Conservation (phyloP, 2,113 vertebrate genomes). For the Athene noctua region DNA sequence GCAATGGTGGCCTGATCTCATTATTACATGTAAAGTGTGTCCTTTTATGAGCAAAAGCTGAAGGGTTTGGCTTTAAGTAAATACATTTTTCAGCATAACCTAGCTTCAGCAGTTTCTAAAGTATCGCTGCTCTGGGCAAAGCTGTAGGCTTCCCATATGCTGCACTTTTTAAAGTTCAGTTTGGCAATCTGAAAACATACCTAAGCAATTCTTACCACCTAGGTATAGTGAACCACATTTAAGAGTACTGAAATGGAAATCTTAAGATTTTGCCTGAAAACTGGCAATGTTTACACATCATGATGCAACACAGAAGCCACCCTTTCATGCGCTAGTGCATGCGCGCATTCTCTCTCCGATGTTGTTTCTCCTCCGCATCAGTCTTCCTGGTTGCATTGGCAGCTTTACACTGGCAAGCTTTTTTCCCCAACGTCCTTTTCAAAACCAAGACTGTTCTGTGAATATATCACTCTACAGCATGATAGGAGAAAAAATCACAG, state of each 20-base stretch:
- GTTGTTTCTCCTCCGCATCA: not conserved
- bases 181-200: not conserved
- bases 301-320: not conserved
- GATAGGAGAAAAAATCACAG: not conserved
- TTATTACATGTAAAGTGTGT: not conserved
- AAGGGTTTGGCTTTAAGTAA: conserved; percentile 2
- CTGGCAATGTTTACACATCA: not conserved
- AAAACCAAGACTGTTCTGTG: not conserved
- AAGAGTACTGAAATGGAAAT: not conserved
- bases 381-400: not conserved
- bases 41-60: not conserved
- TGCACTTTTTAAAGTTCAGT: not conserved
- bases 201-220: not conserved
- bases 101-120: not conserved
- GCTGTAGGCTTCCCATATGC: not conserved
- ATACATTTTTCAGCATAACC: not conserved
- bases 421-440: not conserved
- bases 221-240: not conserved
- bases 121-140: not conserved
- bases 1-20: not conserved
- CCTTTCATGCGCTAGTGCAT: accelerated
- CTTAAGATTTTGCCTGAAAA: not conserved
- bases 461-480: not conserved
- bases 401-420: not conserved
- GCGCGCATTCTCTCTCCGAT: accelerated